Conservation (phyloP, 1,140 invertebrate genomes). For the Orius insidiosus region DNA sequence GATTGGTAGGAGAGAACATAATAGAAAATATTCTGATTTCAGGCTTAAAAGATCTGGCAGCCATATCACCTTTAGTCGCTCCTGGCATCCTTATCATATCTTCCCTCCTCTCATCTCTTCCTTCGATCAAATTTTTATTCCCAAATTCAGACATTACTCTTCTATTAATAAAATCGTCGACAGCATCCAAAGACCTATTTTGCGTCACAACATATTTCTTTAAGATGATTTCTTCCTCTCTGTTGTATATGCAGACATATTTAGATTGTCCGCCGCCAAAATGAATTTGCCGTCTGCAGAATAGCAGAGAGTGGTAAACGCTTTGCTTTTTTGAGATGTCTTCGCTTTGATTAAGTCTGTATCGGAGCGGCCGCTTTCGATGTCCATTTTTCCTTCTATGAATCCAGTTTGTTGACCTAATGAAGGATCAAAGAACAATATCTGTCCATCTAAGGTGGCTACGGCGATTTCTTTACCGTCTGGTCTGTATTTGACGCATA, state of each 20-base stretch:
- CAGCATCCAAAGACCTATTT: constrained; percentile 82
- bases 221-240: constrained; percentile 52
- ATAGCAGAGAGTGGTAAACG: constrained; percentile 78
- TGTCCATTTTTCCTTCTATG: constrained; percentile 77
- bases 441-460: constrained; percentile 74
- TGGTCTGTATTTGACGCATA: constrained; percentile 68
- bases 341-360: constrained; percentile 77
- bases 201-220: constrained; percentile 91
- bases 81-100: constrained; percentile 68
- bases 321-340: constrained; percentile 60
- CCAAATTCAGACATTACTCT: constrained; percentile 86
- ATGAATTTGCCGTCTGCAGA: constrained; percentile 79
- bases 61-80: constrained; percentile 73
- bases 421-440: constrained; percentile 64
- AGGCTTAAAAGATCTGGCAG: constrained; percentile 62
- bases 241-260: constrained; percentile 85
- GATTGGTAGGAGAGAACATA: constrained; percentile 84
- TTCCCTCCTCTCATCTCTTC: constrained; percentile 52
- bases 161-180: constrained; percentile 78
- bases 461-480: constrained; percentile 84
- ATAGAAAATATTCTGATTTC: constrained; percentile 73
- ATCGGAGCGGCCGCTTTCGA: constrained; percentile 64
- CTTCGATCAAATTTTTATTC: constrained; percentile 70
- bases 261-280: constrained; percentile 84
- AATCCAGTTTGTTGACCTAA: constrained; percentile 49